These are phyloP conservation scores for Mystacides longicornis DNA, from an alignment of 2,888 invertebrate genomes.

Conservation along the genomic window DNA sequence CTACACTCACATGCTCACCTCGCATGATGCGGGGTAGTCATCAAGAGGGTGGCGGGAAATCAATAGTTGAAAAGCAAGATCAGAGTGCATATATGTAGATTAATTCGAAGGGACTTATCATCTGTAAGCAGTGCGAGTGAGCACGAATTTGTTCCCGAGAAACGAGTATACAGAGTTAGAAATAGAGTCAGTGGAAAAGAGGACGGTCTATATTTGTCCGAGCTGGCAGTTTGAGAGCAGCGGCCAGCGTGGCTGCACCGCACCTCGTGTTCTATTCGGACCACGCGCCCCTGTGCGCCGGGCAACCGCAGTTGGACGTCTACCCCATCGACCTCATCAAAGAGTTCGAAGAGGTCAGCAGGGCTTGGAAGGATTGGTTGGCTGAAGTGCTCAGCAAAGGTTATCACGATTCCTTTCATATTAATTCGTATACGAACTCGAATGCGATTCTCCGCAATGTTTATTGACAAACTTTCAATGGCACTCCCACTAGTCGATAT, in stretches of 20 bases:
- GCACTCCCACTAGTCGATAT: too few species aligned
- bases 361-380: conserved; percentile 69
- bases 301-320: conserved; percentile 53
- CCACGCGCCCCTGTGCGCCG: conserved; percentile 61
- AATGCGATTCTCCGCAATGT: too few species aligned
- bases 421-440: too few species aligned
- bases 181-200: conserved; percentile 26
- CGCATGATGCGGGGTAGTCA: too few species aligned
- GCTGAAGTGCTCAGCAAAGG: conserved; percentile 64
- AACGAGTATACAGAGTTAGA: conserved; percentile 33
- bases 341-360: conserved; percentile 75
- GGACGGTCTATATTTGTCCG: conserved; percentile 22
- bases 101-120: too few species aligned
- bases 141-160: too few species aligned
- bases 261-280: conserved; percentile 79
- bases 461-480: too few species aligned
- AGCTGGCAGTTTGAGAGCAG: conserved; percentile 22
- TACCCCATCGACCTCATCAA: conserved; percentile 80
- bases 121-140: too few species aligned
- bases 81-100: too few species aligned
- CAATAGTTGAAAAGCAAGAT: too few species aligned
- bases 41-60: too few species aligned
- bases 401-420: conserved; percentile 27
- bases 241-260: conserved; percentile 39
- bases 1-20: too few species aligned